Conservation (phyloP, 1,140 invertebrate genomes). For the Megathymus violae region DNA sequence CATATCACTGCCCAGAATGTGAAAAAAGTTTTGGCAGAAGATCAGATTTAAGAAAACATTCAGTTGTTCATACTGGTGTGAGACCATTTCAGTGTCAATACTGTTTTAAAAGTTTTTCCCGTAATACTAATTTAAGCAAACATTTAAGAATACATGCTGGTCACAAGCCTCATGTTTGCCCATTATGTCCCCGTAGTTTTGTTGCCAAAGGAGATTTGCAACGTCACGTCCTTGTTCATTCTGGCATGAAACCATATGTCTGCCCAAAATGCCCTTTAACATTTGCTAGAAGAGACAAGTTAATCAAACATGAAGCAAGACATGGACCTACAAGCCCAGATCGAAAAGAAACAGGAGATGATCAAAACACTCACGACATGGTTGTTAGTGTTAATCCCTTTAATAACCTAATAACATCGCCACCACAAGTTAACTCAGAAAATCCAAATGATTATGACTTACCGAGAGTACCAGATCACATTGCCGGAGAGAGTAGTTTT, state of each 20-base stretch:
- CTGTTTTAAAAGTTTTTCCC: slow-evolving; percentile 88
- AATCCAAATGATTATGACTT: slow-evolving; percentile 68
- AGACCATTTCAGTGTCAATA: slow-evolving; percentile 87
- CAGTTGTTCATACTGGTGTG: slow-evolving; percentile 89
- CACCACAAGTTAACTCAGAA: slow-evolving; percentile 55
- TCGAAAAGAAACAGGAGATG: slow-evolving; percentile 57
- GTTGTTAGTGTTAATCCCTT: slow-evolving; percentile 85
- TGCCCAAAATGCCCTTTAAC: slow-evolving; percentile 88
- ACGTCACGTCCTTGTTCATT: slow-evolving; percentile 88
- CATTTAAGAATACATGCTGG: slow-evolving; percentile 91
- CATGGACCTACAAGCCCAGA: slow-evolving; percentile 70
- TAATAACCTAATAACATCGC: slow-evolving; percentile 71
- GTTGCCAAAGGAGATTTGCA: slow-evolving; percentile 88
- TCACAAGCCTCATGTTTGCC: slow-evolving; percentile 88
- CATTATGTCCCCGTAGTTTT: slow-evolving; percentile 89
- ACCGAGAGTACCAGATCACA: slow-evolving; percentile 81
- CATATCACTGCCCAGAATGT: slow-evolving; percentile 87
- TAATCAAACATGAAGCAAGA: slow-evolving; percentile 85
- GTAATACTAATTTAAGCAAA: slow-evolving; percentile 93
- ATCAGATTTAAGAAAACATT: slow-evolving; percentile 87
- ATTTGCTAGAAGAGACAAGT: slow-evolving; percentile 86
- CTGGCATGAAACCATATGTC: slow-evolving; percentile 88
- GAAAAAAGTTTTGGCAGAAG: slow-evolving; percentile 86
- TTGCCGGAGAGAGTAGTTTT: slow-evolving; percentile 82
- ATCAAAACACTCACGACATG: slow-evolving; percentile 80